phyloP scores from a whole-genome alignment of 2,113 vertebrate genomes.

The Neomonachus schauinslandi region DNA sequence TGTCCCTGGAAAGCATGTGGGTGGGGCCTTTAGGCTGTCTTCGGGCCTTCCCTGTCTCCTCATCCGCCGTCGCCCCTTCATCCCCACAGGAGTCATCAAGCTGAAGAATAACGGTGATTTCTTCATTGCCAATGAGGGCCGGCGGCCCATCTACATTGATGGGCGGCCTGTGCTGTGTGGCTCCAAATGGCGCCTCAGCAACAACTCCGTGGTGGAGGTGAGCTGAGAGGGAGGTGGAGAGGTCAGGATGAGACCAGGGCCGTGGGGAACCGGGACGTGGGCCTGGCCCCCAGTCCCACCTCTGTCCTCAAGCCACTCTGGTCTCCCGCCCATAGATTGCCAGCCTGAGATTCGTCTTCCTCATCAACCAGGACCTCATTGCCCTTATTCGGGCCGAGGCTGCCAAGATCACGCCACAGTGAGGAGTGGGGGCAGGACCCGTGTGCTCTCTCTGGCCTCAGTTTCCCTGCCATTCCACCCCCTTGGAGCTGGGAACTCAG shows the following conservation, averaged over 20 bases:
- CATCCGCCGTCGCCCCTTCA: background rate
- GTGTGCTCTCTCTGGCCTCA: background rate
- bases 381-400: slow-evolving; percentile 97
- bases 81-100: slow-evolving; percentile 93
- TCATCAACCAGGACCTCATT: slow-evolving; percentile 98
- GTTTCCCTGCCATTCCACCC: background rate
- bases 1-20: background rate
- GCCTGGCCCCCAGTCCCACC: background rate
- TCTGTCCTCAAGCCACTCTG: background rate
- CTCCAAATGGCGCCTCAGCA: slow-evolving; percentile 97
- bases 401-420: slow-evolving; percentile 95
- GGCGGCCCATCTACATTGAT: slow-evolving; percentile 95
- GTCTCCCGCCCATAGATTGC: slow-evolving; percentile 88
- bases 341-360: slow-evolving; percentile 96
- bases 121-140: slow-evolving; percentile 96
- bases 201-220: slow-evolving; percentile 97
- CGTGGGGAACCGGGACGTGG: background rate
- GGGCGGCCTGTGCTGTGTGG: slow-evolving; percentile 95
- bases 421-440: slow-evolving; percentile 70
- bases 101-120: slow-evolving; percentile 97
- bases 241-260: background rate
- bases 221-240: background rate
- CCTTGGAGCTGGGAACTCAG: slow-evolving; percentile 35
- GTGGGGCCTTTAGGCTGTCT: background rate
- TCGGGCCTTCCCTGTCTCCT: background rate